phyloP scores from a whole-genome alignment of 2,888 invertebrate species.

The Ctenicera cuprea region DNA sequence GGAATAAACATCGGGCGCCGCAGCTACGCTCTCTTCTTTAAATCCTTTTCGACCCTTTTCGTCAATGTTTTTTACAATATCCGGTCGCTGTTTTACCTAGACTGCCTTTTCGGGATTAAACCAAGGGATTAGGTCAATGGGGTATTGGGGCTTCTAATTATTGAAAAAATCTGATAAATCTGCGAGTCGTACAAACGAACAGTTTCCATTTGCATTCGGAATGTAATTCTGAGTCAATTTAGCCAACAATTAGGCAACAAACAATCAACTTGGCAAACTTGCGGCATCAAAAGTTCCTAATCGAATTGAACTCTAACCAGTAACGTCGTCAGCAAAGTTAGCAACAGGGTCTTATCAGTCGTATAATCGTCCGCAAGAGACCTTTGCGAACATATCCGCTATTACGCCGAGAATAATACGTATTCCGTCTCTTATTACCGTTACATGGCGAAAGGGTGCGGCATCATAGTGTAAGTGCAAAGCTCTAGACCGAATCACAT shows the following conservation, averaged over 20 bases:
- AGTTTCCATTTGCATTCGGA: neutral
- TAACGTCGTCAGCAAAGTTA: slow-evolving; percentile 49
- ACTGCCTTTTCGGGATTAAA: no score
- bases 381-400: slow-evolving; percentile 47
- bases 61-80: neutral
- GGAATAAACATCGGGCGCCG: slow-evolving; percentile 15
- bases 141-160: no score
- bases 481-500: slow-evolving; percentile 51
- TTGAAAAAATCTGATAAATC: no score
- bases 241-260: slow-evolving; percentile 29
- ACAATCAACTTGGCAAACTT: slow-evolving; percentile 31
- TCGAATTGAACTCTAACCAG: slow-evolving; percentile 47
- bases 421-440: slow-evolving; percentile 50
- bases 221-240: slow-evolving; percentile 24
- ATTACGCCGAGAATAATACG: slow-evolving; percentile 49
- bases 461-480: slow-evolving; percentile 33
- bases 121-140: no score
- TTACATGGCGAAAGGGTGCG: slow-evolving; percentile 44
- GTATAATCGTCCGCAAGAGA: slow-evolving; percentile 53
- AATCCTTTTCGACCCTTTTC: slow-evolving; percentile 8
- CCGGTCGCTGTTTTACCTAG: slow-evolving; percentile 2
- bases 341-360: slow-evolving; percentile 51
- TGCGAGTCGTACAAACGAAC: neutral
- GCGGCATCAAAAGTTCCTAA: slow-evolving; percentile 46
- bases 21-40: slow-evolving; percentile 5